Evolutionary conservation across 1,140 invertebrate genomes (phyloP), one percentile per base, ranked within the genome.

Genomic region (Orussus abietinus): DNA sequence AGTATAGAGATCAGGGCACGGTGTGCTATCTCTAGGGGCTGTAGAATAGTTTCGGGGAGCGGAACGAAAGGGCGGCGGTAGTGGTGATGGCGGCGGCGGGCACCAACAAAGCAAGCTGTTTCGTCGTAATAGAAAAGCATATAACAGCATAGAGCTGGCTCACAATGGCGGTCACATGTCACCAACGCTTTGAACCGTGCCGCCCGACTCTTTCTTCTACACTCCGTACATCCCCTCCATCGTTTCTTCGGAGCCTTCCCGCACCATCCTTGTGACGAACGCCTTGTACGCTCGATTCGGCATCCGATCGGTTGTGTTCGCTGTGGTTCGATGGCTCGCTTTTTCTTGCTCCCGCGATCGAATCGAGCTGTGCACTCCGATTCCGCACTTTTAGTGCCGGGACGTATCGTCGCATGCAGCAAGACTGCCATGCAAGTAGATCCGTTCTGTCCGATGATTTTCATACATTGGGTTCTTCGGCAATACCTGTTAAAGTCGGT

Each of bases 151-250:
- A 29, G 39, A 47, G 38, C 22, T 41, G 31, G 38, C 28, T 56
- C 51, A 58, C 55, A 58, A 58, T 58, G 51, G 52, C 54, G 55
- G 55, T 58, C 55, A 58, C 55, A 58, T 58, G 55, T 58, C 55
- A 58, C 54, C 51, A 56, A 51, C 43, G 36, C 55, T 58, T 58
- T 58, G 55, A 58, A 58, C 53, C 18, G n/a, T 45, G 42, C 55
- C 55, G 55, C 42, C 52, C 17, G 35, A 39, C 33, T 40, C 38
- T 40, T 47, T 40, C 41, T 46, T 46, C 38, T 35, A 55, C 29
- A 14, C 38, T 40, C 41, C 36, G 51, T 42, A 36, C 34, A 47
- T 46, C 46, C 46, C 42, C 31, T 36, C 28, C 9, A 14, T 25
- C 36, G 15, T 15, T 10, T 12, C 18, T 25, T 20, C 38, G 9